A percentile compares a stretch with the other conserved stretches of the same genome.
Conservation (phyloP, 2,888 invertebrate genomes). For the Antheraea yamamai region DNA sequence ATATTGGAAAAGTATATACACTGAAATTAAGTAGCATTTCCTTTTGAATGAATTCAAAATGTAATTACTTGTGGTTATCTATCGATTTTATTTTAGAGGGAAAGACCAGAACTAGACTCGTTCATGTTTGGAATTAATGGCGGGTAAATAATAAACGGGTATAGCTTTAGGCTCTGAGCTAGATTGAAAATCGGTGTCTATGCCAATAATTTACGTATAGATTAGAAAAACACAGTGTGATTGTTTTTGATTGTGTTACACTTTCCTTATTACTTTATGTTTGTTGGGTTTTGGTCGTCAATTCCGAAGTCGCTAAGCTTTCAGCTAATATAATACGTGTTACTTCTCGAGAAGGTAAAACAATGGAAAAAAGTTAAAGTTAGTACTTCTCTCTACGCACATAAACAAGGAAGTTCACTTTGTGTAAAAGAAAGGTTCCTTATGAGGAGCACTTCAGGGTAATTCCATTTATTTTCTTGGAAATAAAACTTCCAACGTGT, state of each 20-base stretch:
- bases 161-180: too few relatives aligned
- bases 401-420: constrained; percentile 18
- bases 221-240: neutral
- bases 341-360: constrained; percentile 8
- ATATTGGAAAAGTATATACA: too few relatives aligned
- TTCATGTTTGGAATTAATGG: too few relatives aligned
- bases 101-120: too few relatives aligned
- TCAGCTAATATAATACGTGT: neutral
- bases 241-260: neutral
- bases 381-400: constrained; percentile 1
- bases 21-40: too few relatives aligned
- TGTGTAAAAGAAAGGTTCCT: constrained; percentile 38
- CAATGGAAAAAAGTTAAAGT: constrained; percentile 13
- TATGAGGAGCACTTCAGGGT: constrained; percentile 34
- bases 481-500: constrained; percentile 40
- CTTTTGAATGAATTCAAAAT: too few relatives aligned
- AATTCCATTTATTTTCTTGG: constrained; percentile 46
- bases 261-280: neutral
- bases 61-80: too few relatives aligned
- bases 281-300: neutral
- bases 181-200: too few relatives aligned
- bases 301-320: neutral
- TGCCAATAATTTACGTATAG: neutral
- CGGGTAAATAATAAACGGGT: too few relatives aligned
- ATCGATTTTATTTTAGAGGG: too few relatives aligned